Conservation (phyloP, 2,888 invertebrate genomes). For the Diarsia dahlii region DNA sequence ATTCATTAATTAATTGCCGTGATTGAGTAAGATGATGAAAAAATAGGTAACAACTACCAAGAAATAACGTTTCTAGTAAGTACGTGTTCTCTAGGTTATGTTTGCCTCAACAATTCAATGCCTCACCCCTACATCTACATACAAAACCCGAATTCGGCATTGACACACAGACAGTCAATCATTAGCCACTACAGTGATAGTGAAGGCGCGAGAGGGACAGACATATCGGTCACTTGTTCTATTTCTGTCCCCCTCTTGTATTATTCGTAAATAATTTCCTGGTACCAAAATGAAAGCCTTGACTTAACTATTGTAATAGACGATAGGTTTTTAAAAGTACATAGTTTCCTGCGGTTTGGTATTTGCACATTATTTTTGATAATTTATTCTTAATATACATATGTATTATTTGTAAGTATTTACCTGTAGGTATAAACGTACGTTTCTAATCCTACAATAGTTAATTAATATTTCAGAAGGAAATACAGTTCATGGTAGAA, state of each 20-base stretch:
- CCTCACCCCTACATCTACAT: constrained; percentile 31
- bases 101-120: constrained; percentile 27
- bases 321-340: constrained; percentile 14
- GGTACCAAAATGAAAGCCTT: constrained; percentile 55
- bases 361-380: not conserved
- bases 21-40: not conserved
- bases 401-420: not conserved
- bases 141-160: constrained; percentile 49
- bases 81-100: constrained; percentile 21
- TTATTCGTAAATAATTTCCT: constrained; percentile 55
- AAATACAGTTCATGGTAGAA: not conserved
- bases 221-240: constrained; percentile 39
- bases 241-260: constrained; percentile 29
- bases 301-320: constrained; percentile 40
- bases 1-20: not conserved
- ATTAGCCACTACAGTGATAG: constrained; percentile 43
- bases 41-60: not conserved
- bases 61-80: not conserved
- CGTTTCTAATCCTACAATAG: not conserved
- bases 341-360: constrained; percentile 14
- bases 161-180: constrained; percentile 43
- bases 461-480: not conserved
- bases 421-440: not conserved
- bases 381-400: not conserved
- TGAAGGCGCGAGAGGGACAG: constrained; percentile 39